Percentiles rank a stretch among this genome's conserved stretches.
Evolutionary conservation across 64 coral and sea anemone species (phyloP).

Genomic region (Montipora sp.): DNA sequence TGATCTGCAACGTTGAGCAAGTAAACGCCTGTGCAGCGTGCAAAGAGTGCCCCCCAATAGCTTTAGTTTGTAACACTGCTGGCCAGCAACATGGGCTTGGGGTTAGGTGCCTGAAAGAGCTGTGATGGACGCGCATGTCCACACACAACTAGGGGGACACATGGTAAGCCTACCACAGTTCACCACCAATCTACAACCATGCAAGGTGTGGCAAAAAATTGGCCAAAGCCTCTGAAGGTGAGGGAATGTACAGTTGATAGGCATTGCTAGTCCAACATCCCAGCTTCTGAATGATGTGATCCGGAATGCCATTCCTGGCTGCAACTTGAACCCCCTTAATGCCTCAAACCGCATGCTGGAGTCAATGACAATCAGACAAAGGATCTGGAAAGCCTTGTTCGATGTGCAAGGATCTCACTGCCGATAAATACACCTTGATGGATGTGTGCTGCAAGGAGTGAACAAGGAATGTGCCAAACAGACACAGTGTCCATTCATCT

Average conservation of each 20-base stretch:
- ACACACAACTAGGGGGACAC: too few species aligned
- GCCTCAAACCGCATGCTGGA: conserved; percentile 17
- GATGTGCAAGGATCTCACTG: conserved; percentile 13
- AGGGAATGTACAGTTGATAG: neutral
- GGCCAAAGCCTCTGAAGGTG: neutral
- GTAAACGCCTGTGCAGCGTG: too few species aligned
- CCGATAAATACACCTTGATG: conserved; percentile 36
- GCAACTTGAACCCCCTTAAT: neutral
- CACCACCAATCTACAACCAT: neutral
- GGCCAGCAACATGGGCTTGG: too few species aligned
- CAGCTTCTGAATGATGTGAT: neutral
- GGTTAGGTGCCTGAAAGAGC: too few species aligned
- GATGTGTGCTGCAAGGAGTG: too few species aligned
- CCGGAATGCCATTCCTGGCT: neutral
- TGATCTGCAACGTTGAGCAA: too few species aligned
- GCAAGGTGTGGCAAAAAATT: neutral
- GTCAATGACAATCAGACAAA: neutral
- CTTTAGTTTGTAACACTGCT: too few species aligned
- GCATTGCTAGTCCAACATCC: neutral
- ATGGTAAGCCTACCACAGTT: too few species aligned
- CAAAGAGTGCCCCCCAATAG: too few species aligned
- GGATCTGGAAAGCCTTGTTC: conserved; percentile 26
- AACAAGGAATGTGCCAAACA: too few species aligned
- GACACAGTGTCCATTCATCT: too few species aligned
- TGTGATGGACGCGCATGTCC: too few species aligned